These are phyloP conservation scores for Zaprionus tsacasi DNA, from an alignment of 1,140 invertebrate species.

Conservation along the genomic window DNA sequence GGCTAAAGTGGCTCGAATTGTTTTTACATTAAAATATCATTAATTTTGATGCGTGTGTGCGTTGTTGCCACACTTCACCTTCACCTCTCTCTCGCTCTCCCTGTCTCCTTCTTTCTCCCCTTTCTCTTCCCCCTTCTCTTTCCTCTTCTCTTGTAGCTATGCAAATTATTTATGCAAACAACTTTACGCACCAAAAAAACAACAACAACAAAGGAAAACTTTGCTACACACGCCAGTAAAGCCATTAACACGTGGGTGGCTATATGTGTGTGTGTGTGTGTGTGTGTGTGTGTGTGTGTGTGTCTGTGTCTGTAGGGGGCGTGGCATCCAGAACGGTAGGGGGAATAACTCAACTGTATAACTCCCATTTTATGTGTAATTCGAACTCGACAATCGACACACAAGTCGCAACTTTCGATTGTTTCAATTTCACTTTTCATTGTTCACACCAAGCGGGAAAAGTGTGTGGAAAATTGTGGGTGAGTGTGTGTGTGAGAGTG, in stretches of 20 bases:
- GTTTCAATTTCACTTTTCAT: slow-evolving; percentile 1
- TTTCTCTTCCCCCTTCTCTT: not conserved
- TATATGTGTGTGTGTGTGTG: too few species aligned
- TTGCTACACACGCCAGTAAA: slow-evolving; percentile 38
- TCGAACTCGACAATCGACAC: slow-evolving; percentile 20
- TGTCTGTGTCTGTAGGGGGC: not conserved
- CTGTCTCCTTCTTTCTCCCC: not conserved
- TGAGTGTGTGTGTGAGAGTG: not conserved
- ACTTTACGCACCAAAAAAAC: slow-evolving; percentile 42
- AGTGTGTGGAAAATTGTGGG: not conserved
- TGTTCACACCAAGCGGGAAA: not conserved
- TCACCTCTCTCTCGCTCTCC: not conserved
- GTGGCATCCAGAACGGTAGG: not conserved
- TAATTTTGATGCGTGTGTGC: slow-evolving; percentile 67
- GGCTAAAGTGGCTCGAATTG: slow-evolving; percentile 78
- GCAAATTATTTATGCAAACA: slow-evolving; percentile 65
- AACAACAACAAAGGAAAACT: slow-evolving; percentile 40
- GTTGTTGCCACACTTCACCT: not conserved
- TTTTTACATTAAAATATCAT: slow-evolving; percentile 82
- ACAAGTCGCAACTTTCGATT: slow-evolving; percentile 25
- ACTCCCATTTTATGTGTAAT: slow-evolving; percentile 23
- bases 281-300: too few species aligned
- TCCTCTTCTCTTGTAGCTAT: slow-evolving; percentile 5
- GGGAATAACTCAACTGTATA: not conserved
- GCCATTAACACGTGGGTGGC: slow-evolving; percentile 59